Percentiles rank a stretch among this genome's conserved stretches.
Evolutionary conservation across 2,113 vertebrate genomes (phyloP).

Genomic region (Oxyruncus cristatus): DNA sequence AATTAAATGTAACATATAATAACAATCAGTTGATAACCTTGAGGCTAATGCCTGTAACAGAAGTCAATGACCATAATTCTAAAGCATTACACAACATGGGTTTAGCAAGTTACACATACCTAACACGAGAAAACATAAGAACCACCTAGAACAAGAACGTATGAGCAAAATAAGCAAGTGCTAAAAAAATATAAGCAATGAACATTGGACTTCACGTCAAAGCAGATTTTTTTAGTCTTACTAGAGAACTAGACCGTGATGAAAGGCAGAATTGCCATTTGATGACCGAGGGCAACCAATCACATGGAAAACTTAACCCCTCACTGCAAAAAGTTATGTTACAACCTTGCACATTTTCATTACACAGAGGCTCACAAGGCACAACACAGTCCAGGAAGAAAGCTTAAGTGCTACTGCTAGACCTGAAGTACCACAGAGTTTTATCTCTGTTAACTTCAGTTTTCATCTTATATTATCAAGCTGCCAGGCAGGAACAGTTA

Average conservation of each 20-base stretch:
- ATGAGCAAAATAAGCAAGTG: background rate
- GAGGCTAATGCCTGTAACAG: background rate
- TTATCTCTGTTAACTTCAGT: background rate
- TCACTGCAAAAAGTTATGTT: background rate
- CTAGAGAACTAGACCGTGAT: background rate
- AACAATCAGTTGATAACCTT: background rate
- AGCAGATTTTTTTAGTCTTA: background rate
- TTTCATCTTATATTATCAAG: background rate
- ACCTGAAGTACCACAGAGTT: background rate
- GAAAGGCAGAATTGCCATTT: background rate
- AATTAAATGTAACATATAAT: background rate
- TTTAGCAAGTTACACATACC: background rate
- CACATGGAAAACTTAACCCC: background rate
- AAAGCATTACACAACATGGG: background rate
- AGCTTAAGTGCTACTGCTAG: background rate
- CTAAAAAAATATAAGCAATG: background rate
- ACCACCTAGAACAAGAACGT: background rate
- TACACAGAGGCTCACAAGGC: background rate
- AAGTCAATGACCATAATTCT: background rate
- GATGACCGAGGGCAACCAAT: background rate
- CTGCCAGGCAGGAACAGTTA: background rate
- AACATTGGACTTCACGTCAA: background rate
- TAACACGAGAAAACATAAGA: background rate
- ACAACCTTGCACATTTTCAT: background rate
- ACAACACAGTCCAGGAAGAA: accelerated